Base-by-base conservation (phyloP, 2,797 vertebrate species). In the Eospalax fontanierii region DNA sequence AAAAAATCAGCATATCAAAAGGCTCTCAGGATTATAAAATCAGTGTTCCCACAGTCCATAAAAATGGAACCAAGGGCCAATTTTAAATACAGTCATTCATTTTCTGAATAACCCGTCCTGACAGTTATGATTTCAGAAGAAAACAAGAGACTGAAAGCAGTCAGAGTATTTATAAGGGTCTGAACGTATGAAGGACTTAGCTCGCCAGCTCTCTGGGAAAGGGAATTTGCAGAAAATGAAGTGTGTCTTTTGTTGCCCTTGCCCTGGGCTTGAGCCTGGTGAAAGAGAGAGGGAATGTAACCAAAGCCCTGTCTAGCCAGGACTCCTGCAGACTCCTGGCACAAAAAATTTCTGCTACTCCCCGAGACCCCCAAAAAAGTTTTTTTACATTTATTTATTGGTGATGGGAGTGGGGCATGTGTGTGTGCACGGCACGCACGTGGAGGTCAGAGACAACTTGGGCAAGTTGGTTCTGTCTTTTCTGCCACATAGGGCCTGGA, bases 71-170 rank as follows among this genome's bases (percentile, higher is more conserved):
- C 68, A 38, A 61, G 14, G 35, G 21, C 28, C 15, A 46, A 4
- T 50, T 81, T 78, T 82, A 74, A 78, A 74, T 83, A 87, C 65
- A 89, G 0, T 19, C 40, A 87, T 43, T 85, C 22, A 68, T 89
- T 89, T 95, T 73, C 75, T 92, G n/a, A 81, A 65, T 63, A 54
- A 19, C 63, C 22, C 33, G 6, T 84, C 12, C 76, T 68, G n/a
- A n/a, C 21, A 80, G 71, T 35, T 43, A 1, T 18, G 12, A 89
- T 91, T 94, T 83, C 84, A 40, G 70, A 93, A 82, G 65, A 73
- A 93, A 91, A 86, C 6, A 93, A 83, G 10, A 85, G 22, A 61
- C 35, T 85, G 43, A 35, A 80, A 87, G 40, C 54, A 40, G 46
- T 54, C 35, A 38, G 38, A 87, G 83, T 18, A 74, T n/a, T 26